These are phyloP conservation scores for Macrophya alboannulata DNA, from an alignment of 2,888 invertebrate species.

Conservation along the genomic window DNA sequence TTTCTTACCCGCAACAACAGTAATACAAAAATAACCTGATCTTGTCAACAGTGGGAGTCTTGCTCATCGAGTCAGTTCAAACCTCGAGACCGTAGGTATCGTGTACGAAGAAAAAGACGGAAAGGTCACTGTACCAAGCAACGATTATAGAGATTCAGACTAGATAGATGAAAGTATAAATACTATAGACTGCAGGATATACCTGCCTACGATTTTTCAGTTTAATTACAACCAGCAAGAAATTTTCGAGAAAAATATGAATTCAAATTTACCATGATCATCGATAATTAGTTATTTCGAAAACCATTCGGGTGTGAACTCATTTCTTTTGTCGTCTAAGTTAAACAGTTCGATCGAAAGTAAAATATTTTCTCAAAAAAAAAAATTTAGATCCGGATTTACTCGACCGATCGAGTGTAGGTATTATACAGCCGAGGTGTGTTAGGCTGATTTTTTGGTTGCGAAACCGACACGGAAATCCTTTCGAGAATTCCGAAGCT, in stretches of 20 bases:
- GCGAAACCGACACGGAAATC: slow-evolving; percentile 43
- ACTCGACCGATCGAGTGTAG: background rate
- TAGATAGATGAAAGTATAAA: too few species aligned
- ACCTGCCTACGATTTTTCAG: too few species aligned
- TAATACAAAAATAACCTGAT: background rate
- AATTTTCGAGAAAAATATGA: too few species aligned
- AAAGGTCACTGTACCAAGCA: slow-evolving; percentile 21
- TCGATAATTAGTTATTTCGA: background rate
- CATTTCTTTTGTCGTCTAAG: background rate
- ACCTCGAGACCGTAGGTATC: background rate
- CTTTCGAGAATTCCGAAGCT: slow-evolving; percentile 26
- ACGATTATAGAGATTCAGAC: background rate
- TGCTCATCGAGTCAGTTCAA: slow-evolving; percentile 15
- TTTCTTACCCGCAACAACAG: background rate
- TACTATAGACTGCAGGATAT: too few species aligned
- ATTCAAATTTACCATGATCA: too few species aligned
- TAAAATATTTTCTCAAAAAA: background rate
- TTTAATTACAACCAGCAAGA: too few species aligned
- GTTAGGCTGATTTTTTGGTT: background rate
- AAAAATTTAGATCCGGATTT: background rate
- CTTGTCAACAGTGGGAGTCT: background rate
- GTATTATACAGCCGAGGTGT: background rate
- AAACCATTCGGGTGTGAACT: background rate
- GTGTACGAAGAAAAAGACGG: background rate
- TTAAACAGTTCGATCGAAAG: background rate